These are phyloP conservation scores for Lineus longissimus DNA, from an alignment of 1,140 invertebrate species.

Conservation along the genomic window DNA sequence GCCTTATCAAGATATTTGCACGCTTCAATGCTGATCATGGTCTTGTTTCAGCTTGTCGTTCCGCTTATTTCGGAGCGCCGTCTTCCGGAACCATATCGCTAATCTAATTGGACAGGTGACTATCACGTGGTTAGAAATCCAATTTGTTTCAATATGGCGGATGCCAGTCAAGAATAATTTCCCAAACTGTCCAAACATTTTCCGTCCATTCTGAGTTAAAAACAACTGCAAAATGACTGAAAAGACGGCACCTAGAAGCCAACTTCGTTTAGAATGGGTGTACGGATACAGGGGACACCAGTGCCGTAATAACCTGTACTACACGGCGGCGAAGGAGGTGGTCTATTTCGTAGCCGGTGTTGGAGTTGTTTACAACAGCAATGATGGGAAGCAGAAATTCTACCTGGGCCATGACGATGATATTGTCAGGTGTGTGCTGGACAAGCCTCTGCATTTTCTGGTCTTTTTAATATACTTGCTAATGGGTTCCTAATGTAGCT, in stretches of 20 bases:
- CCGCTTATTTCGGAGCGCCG: no score
- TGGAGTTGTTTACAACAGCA: slow-evolving; percentile 50
- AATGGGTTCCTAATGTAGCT: background rate
- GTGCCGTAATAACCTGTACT: slow-evolving; percentile 52
- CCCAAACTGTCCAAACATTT: no score
- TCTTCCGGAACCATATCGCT: no score
- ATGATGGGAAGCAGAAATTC: slow-evolving; percentile 49
- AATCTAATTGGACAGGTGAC: no score
- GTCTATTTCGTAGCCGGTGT: slow-evolving; percentile 55
- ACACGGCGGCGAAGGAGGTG: slow-evolving; percentile 45
- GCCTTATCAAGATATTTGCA: no score
- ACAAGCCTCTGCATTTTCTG: background rate
- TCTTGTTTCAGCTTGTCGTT: no score
- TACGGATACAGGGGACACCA: slow-evolving; percentile 54
- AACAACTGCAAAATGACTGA: slow-evolving; percentile 33
- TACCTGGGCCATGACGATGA: slow-evolving; percentile 55
- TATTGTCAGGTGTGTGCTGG: slow-evolving; percentile 46
- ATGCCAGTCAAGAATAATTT: no score
- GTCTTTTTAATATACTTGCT: background rate
- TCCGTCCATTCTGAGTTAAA: no score
- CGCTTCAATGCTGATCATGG: no score
- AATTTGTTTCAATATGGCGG: no score
- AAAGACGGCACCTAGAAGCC: slow-evolving; percentile 42
- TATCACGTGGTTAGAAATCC: no score
- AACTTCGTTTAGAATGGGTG: slow-evolving; percentile 52